phyloP scores from a whole-genome alignment of 2,113 vertebrate species.

The Pterocles gutturalis region DNA sequence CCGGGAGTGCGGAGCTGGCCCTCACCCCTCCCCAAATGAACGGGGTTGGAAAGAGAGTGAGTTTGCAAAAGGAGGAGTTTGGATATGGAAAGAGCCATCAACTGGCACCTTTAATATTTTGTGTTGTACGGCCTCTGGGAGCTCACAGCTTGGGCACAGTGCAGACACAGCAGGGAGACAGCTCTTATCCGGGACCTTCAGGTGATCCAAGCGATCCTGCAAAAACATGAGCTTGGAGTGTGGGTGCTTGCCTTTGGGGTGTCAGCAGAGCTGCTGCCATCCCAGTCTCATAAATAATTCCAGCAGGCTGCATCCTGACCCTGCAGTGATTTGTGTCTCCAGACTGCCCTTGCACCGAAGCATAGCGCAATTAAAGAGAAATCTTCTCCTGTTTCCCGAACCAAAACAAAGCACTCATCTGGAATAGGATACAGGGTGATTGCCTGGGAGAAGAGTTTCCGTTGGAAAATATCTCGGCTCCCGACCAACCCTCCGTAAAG shows the following conservation, averaged over 20 bases:
- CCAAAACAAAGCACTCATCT: neutral
- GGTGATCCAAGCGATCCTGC: neutral
- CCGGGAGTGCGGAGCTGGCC: neutral
- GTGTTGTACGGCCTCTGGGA: neutral
- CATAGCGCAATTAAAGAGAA: neutral
- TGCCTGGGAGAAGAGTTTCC: constrained; percentile 38
- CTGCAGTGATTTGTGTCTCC: neutral
- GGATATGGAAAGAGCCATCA: neutral
- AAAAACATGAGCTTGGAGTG: neutral
- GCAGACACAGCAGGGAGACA: neutral
- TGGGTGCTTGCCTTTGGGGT: neutral
- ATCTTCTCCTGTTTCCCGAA: neutral
- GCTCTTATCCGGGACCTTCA: neutral
- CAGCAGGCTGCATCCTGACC: neutral
- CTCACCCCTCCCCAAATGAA: neutral
- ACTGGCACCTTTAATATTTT: neutral
- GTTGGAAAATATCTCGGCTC: constrained; percentile 2
- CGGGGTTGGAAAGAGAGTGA: constrained; percentile 4
- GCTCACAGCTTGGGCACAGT: neutral
- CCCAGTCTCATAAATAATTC: neutral
- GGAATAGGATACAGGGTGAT: neutral
- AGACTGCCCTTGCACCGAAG: neutral
- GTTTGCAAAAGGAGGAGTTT: neutral
- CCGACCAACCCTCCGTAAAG: neutral
- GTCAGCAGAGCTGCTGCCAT: neutral